Percentiles rank a stretch among this genome's conserved stretches.
These are phyloP conservation scores for Sarotherodon lohbergeri DNA, from an alignment of 2,113 vertebrate genomes.

Conservation along the genomic window DNA sequence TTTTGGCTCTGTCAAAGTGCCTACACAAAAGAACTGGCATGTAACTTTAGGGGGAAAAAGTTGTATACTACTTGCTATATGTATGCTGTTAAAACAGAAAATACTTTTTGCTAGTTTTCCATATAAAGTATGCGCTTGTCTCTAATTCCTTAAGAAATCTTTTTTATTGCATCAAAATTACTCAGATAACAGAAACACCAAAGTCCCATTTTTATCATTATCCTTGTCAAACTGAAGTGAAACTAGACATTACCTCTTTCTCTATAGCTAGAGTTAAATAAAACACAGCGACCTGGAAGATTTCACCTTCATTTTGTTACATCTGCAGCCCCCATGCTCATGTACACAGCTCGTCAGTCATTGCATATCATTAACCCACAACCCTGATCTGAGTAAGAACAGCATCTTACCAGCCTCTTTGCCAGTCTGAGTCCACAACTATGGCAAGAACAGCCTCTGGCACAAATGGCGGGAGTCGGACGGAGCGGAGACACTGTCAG, in stretches of 20 bases:
- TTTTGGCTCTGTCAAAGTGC: background rate
- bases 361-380: slow-evolving; percentile 39
- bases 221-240: background rate
- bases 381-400: slow-evolving; percentile 50
- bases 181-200: background rate
- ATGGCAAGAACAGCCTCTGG: slow-evolving; percentile 42
- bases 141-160: background rate
- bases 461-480: slow-evolving; percentile 49
- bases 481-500: slow-evolving; percentile 36
- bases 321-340: slow-evolving; percentile 65
- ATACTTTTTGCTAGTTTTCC: background rate
- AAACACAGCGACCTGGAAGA: background rate
- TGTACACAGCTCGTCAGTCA: slow-evolving; percentile 44
- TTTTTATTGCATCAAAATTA: background rate
- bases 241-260: background rate
- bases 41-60: background rate
- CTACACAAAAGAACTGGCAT: background rate
- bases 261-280: background rate
- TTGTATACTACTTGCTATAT: background rate
- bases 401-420: slow-evolving; percentile 50
- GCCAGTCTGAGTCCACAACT: slow-evolving; percentile 50
- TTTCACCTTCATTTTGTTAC: slow-evolving; percentile 29
- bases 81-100: background rate
- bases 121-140: background rate
- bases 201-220: background rate